Percentiles rank a stretch among this genome's conserved stretches.
Evolutionary conservation across 2,113 vertebrate species (phyloP).

Genomic region (Dicerorhinus sumatrensis): DNA sequence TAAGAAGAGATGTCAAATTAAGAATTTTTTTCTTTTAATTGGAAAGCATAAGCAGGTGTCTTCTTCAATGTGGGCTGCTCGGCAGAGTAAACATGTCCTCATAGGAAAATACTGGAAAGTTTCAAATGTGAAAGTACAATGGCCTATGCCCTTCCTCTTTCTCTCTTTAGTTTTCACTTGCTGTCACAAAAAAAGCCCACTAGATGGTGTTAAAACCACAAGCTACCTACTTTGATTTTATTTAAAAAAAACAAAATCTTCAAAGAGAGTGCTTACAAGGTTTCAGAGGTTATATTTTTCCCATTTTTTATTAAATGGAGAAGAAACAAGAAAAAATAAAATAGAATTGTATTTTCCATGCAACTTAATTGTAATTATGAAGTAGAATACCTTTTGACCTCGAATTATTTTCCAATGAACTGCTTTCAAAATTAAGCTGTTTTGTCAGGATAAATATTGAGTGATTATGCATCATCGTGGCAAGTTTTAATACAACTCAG

Average conservation of each 20-base stretch:
- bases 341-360: background rate
- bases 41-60: background rate
- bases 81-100: background rate
- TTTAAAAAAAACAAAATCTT: conserved; percentile 38
- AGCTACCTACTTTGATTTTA: conserved; percentile 52
- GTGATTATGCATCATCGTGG: conserved; percentile 88
- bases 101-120: background rate
- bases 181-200: conserved; percentile 80
- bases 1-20: background rate
- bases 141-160: background rate
- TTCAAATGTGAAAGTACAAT: background rate
- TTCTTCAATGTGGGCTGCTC: background rate
- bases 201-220: conserved; percentile 90
- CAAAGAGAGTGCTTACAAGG: conserved; percentile 39
- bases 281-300: conserved; percentile 51
- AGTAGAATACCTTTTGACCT: conserved; percentile 71
- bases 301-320: conserved; percentile 55
- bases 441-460: conserved; percentile 87
- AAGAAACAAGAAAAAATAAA: conserved; percentile 61
- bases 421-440: conserved; percentile 80
- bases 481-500: conserved; percentile 89
- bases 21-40: background rate
- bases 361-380: conserved; percentile 21
- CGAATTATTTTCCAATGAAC: conserved; percentile 42
- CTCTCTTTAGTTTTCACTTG: conserved; percentile 57